These are phyloP conservation scores for Notolabrus celidotus DNA, from an alignment of 2,797 vertebrate species.

Conservation along the genomic window DNA sequence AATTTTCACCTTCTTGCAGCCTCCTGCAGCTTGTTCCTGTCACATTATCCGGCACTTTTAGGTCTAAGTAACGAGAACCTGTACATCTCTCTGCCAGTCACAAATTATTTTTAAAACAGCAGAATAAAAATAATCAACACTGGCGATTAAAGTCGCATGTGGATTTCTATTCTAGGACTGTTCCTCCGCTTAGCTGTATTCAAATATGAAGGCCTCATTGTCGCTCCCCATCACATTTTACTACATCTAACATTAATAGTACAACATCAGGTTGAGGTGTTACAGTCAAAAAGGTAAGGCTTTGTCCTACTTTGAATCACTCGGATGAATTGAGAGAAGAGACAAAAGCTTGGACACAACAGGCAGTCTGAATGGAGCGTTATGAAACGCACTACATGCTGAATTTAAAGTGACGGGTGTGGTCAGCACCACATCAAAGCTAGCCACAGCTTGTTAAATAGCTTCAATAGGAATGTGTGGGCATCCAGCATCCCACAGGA, in stretches of 20 bases:
- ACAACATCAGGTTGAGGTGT: not conserved
- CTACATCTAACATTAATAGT: not conserved
- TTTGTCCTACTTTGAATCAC: not conserved
- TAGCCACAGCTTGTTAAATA: not conserved
- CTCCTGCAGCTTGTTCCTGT: slow-evolving; percentile 23
- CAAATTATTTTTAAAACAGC: not conserved
- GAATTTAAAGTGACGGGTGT: not conserved
- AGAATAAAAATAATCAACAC: not conserved
- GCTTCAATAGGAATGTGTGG: not conserved
- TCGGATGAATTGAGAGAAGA: not conserved
- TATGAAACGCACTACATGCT: slow-evolving; percentile 2
- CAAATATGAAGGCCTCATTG: not conserved
- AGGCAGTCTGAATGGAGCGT: not conserved
- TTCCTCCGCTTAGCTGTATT: not conserved
- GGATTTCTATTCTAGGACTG: not conserved
- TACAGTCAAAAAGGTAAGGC: not conserved
- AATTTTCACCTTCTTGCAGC: slow-evolving; percentile 38
- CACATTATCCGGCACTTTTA: slow-evolving; percentile 16
- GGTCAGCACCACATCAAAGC: slow-evolving; percentile 5
- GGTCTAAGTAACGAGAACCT: not conserved
- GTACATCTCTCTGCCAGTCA: not conserved
- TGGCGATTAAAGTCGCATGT: not conserved
- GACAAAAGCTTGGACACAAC: not conserved
- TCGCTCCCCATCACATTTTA: not conserved
- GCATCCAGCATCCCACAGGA: not conserved